phyloP scores from a whole-genome alignment of 2,113 vertebrate species.

The Typhlomys cinereus region DNA sequence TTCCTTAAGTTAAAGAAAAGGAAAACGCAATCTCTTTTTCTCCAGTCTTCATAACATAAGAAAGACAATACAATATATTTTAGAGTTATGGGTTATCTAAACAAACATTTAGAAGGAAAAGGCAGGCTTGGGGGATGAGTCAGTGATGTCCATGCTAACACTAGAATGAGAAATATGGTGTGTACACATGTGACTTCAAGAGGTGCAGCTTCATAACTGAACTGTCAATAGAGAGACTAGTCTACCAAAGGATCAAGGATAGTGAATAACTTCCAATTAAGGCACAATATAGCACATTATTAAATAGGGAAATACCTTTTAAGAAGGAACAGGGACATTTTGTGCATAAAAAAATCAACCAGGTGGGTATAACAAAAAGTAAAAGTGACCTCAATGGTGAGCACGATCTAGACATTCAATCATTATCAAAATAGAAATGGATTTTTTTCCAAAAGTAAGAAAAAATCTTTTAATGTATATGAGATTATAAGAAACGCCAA shows the following conservation, averaged over 20 bases:
- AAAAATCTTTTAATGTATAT: background rate
- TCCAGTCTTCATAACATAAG: background rate
- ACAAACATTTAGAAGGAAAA: background rate
- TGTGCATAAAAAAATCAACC: no score
- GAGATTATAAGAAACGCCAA: background rate
- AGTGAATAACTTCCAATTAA: background rate
- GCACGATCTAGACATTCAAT: background rate
- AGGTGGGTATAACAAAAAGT: no score
- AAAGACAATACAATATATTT: background rate
- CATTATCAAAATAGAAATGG: background rate
- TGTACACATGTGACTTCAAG: background rate
- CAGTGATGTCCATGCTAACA: background rate
- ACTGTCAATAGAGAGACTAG: background rate
- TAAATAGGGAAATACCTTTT: no score
- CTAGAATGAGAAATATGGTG: background rate
- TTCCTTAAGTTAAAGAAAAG: background rate
- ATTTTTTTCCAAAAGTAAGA: background rate
- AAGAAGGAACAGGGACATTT: no score
- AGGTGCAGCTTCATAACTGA: background rate
- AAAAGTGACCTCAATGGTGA: no score
- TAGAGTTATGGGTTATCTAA: background rate
- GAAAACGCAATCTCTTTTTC: background rate
- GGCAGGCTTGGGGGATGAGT: background rate
- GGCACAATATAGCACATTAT: no score
- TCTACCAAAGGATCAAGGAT: background rate